Evolutionary conservation across 2,113 vertebrate species (phyloP), one percentile per base, ranked within the genome.

Genomic region (Triplophysa rosa): DNA sequence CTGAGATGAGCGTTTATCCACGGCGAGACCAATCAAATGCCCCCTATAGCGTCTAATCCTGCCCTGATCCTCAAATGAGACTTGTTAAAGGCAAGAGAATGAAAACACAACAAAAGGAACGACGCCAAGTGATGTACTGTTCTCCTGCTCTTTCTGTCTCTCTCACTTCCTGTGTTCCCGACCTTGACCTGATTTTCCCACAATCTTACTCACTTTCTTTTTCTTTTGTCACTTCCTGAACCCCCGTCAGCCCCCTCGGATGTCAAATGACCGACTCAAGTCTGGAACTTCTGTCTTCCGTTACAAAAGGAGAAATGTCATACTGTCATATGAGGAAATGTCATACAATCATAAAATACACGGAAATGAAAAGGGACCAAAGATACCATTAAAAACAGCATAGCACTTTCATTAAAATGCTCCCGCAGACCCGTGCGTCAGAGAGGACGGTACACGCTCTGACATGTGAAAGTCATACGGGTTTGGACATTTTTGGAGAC

Each of bases 91-190:
- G 56, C 71, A 67, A 52, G 17, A 71, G 23, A 66, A 78, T 68
- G 45, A 84, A 84, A 81, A 84, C 56, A 74, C 74, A 81, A 80
- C 74, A 84, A 68, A 63, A 78, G 24, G 6, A 63, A n/a, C 42
- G 33, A 68, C 21, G 33, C 29, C 47, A 58, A 37, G 2, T 37
- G 47, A 49, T 26, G 14, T 47, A 69, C 24, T 3, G 16, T 17
- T 56, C 64, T 21, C 52, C 33, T 66, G 67, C 47, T 40, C 23
- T 26, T 16, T 37, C 26, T 19, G n/a, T 64, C 63, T 54, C 71
- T 52, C 26, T 66, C 59, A 65, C 68, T 54, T 73, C 65, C 19
- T 26, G 61, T 33, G 40, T 72, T 11, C n/a, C 66, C 59, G 67
- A 65, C 77, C 67, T 54, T 70, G 71, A 74, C 37, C 58, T 45